Conservation (phyloP, 2,113 vertebrate species). For the Calyptomena viridis region DNA sequence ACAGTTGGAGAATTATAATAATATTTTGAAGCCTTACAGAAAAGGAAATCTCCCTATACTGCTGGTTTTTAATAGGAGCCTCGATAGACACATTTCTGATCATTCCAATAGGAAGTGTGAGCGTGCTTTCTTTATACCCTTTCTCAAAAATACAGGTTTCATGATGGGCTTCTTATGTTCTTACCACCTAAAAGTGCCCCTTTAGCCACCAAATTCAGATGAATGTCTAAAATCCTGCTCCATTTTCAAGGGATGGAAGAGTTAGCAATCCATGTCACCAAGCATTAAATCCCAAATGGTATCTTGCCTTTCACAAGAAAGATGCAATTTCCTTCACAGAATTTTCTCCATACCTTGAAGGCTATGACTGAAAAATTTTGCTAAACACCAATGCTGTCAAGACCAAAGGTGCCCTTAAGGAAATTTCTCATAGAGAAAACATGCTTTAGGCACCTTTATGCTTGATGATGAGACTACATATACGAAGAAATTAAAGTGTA, state of each 20-base stretch:
- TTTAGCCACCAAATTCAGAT: neutral
- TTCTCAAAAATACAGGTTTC: neutral
- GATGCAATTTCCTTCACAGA: neutral
- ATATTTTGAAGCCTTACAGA: neutral
- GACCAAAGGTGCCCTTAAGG: neutral
- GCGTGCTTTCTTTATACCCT: neutral
- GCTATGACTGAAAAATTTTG: neutral
- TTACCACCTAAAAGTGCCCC: neutral
- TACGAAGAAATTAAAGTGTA: neutral
- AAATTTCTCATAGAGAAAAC: neutral
- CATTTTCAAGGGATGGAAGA: neutral
- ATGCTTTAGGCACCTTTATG: neutral
- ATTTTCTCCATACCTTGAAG: neutral
- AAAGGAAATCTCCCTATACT: neutral
- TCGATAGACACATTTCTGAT: neutral
- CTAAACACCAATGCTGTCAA: neutral
- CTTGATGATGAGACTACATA: neutral
- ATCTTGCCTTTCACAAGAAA: neutral
- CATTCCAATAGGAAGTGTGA: neutral
- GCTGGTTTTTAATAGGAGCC: rapidly evolving
- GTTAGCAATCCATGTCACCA: neutral
- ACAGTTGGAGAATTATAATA: neutral
- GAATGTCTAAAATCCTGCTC: neutral
- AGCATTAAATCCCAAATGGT: neutral
- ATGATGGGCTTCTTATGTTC: neutral